Evolutionary conservation across 2,888 invertebrate species (phyloP).

Genomic region (Caenorhabditis uteleia): DNA sequence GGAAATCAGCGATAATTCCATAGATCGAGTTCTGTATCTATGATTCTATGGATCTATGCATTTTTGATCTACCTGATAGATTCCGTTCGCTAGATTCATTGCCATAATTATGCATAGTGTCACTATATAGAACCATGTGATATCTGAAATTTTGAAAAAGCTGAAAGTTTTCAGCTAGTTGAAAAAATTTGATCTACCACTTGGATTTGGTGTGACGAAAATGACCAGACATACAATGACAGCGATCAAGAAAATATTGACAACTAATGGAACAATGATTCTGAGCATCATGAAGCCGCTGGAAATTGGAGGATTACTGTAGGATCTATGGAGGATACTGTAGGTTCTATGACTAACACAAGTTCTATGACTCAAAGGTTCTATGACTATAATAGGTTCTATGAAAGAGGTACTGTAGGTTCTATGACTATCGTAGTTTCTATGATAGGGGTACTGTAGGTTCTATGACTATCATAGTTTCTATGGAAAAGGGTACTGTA

Average conservation of each 20-base stretch:
- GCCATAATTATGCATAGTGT: conserved; percentile 72
- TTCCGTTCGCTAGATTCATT: conserved; percentile 82
- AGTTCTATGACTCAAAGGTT: too few species aligned
- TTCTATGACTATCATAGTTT: too few species aligned
- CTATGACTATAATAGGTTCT: too few species aligned
- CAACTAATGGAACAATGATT: conserved; percentile 75
- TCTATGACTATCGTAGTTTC: too few species aligned
- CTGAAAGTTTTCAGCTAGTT: neutral
- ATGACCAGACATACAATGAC: conserved; percentile 72
- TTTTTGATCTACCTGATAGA: too few species aligned
- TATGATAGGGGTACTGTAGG: too few species aligned
- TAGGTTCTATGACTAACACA: too few species aligned
- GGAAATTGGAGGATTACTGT: too few species aligned
- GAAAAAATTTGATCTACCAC: conserved; percentile 1
- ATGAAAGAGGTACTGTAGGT: too few species aligned
- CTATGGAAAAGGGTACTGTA: too few species aligned
- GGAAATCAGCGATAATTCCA: conserved; percentile 93
- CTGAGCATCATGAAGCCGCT: conserved; percentile 86
- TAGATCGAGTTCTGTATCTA: conserved; percentile 93
- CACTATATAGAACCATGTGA: conserved; percentile 70
- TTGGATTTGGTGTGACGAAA: conserved; percentile 68
- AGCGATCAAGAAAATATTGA: conserved; percentile 70
- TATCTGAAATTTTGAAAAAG: conserved; percentile 59
- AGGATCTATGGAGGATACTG: too few species aligned
- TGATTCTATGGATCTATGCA: too few species aligned